phyloP scores from a whole-genome alignment of 2,888 invertebrate genomes.

The Acrobasis repandana region DNA sequence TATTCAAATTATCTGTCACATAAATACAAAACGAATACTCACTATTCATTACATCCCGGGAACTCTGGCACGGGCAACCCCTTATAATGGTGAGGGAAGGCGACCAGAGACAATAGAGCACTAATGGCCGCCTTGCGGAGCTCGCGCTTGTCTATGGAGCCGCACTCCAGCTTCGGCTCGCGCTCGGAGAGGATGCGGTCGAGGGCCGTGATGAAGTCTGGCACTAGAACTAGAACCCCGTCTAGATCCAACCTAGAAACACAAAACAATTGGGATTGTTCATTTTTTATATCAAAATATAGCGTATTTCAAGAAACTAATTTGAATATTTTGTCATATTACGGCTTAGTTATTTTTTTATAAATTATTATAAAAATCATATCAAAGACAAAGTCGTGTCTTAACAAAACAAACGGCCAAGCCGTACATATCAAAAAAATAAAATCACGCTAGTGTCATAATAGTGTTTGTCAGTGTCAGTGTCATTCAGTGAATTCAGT shows the following conservation, averaged over 20 bases:
- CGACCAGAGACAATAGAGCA: constrained; percentile 93
- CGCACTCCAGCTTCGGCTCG: constrained; percentile 88
- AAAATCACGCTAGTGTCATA: no score
- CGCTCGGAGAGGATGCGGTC: constrained; percentile 95
- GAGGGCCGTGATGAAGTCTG: constrained; percentile 93
- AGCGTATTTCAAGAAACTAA: no score
- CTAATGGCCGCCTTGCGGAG: constrained; percentile 96
- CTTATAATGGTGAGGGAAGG: constrained; percentile 96
- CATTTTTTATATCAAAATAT: no score
- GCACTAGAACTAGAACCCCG: constrained; percentile 95
- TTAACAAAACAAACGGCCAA: no score
- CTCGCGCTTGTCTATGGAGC: constrained; percentile 87
- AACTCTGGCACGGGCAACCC: constrained; percentile 88
- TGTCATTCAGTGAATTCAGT: no score
- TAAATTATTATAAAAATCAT: no score
- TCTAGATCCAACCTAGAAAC: constrained; percentile 89
- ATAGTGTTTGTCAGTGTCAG: no score
- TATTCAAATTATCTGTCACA: no score
- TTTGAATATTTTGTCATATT: no score
- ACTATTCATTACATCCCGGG: constrained; percentile 82
- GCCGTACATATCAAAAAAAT: no score
- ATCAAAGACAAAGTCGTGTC: no score
- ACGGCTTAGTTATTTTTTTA: no score
- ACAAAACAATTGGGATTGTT: neutral
- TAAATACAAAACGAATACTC: constrained; percentile 39